Conservation (phyloP, 2,888 invertebrate genomes). For the Mechanitis mazaeus region DNA sequence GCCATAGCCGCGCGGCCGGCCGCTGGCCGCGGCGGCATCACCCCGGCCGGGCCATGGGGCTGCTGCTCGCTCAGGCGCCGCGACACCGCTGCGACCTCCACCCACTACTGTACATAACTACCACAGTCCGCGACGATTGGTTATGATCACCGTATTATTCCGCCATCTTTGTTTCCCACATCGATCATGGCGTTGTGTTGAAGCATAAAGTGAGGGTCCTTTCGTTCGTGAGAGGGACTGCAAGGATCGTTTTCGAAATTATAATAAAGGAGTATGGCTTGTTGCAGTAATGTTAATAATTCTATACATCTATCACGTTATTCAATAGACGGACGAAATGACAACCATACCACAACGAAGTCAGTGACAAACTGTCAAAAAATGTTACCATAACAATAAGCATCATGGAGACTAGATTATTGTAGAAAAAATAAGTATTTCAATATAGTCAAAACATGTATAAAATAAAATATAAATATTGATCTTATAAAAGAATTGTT, state of each 20-base stretch:
- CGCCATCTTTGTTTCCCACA: slow-evolving; percentile 77
- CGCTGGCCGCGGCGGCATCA: slow-evolving; percentile 75
- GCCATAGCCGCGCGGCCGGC: slow-evolving; percentile 73
- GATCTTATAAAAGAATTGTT: too few species aligned
- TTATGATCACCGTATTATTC: slow-evolving; percentile 75
- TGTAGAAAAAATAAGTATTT: slow-evolving; percentile 4
- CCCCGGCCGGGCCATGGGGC: slow-evolving; percentile 70
- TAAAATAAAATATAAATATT: too few species aligned
- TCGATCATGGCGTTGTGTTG: slow-evolving; percentile 72
- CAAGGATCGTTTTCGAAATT: slow-evolving; percentile 43
- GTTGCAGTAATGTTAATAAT: slow-evolving; percentile 65
- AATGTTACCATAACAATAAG: slow-evolving; percentile 32
- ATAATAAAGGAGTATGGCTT: slow-evolving; percentile 44
- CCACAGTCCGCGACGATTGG: slow-evolving; percentile 56
- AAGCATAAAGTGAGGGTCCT: slow-evolving; percentile 43
- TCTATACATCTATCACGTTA: slow-evolving; percentile 71
- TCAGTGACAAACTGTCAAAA: slow-evolving; percentile 72
- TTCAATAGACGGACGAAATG: slow-evolving; percentile 68
- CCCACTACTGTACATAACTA: slow-evolving; percentile 71
- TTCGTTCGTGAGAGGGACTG: slow-evolving; percentile 43
- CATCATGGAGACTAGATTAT: neutral
- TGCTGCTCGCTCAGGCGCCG: slow-evolving; percentile 63
- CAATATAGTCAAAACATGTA: neutral
- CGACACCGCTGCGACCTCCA: slow-evolving; percentile 68
- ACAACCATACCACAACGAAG: slow-evolving; percentile 73